Evolutionary conservation across 2,888 invertebrate species (phyloP).

Genomic region (Lepidochitona cinerea): DNA sequence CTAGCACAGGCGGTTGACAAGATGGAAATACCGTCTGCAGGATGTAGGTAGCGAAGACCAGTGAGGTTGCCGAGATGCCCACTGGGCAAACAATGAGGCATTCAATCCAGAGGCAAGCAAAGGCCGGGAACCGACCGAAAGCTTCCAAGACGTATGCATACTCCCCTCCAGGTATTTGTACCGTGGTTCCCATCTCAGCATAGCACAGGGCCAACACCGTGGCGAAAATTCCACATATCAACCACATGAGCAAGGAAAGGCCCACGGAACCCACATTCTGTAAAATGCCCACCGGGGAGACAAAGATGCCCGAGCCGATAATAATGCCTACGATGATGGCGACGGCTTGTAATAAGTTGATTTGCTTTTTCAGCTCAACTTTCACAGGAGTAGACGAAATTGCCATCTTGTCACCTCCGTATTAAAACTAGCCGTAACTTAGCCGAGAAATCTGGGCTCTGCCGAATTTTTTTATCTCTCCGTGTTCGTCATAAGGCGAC

Average conservation of each 20-base stretch:
- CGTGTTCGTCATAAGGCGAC: too few species aligned
- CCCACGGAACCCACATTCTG: constrained; percentile 80
- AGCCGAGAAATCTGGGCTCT: too few species aligned
- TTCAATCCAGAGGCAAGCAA: constrained; percentile 67
- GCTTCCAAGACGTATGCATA: constrained; percentile 73
- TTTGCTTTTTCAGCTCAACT: constrained; percentile 53
- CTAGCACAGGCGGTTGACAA: constrained; percentile 57
- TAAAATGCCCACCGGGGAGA: constrained; percentile 93
- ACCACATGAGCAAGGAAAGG: constrained; percentile 89
- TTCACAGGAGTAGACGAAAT: too few species aligned
- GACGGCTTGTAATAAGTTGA: constrained; percentile 55
- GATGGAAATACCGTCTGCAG: constrained; percentile 60
- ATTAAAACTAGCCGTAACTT: too few species aligned
- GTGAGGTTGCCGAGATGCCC: constrained; percentile 63
- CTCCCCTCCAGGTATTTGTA: constrained; percentile 76
- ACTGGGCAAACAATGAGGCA: constrained; percentile 65
- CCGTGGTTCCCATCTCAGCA: constrained; percentile 91
- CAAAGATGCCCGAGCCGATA: constrained; percentile 95
- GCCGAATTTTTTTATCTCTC: too few species aligned
- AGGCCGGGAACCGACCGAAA: constrained; percentile 66
- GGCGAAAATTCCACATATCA: constrained; percentile 84
- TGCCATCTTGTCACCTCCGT: too few species aligned
- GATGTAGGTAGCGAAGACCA: constrained; percentile 67
- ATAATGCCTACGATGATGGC: constrained; percentile 80
- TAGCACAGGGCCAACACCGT: constrained; percentile 89